Percentiles rank a stretch among this genome's conserved stretches.
These are phyloP conservation scores for Rhopalosiphum maidis DNA, from an alignment of 1,140 invertebrate genomes.

Conservation along the genomic window DNA sequence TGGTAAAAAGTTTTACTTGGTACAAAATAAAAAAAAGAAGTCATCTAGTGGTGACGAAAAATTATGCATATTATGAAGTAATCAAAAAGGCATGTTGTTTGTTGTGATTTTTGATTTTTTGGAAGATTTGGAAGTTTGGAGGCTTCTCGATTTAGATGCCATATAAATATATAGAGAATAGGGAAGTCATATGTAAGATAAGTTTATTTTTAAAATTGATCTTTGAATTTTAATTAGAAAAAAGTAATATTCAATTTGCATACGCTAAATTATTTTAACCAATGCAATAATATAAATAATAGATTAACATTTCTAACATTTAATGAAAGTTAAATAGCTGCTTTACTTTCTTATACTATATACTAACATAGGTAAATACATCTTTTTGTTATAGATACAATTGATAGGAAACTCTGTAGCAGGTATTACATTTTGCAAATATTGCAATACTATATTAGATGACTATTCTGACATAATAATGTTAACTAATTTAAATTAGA, in stretches of 20 bases:
- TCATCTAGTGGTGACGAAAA: not conserved
- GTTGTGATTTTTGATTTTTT: not conserved
- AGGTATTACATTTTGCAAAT: not conserved
- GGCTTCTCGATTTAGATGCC: not conserved
- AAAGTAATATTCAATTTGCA: not conserved
- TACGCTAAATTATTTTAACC: not conserved
- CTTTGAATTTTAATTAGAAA: not conserved
- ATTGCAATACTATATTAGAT: not conserved
- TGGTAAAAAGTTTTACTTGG: no score
- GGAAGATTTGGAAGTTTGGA: not conserved
- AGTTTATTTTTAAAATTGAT: not conserved
- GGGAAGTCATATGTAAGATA: not conserved
- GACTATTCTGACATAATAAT: not conserved
- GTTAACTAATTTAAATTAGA: not conserved
- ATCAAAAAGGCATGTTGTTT: no score
- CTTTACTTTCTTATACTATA: not conserved
- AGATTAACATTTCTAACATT: not conserved
- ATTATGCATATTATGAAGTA: no score
- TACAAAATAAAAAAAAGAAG: not conserved
- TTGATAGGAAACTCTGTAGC: not conserved
- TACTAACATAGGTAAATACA: not conserved
- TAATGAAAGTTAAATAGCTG: conserved; percentile 7
- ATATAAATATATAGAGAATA: not conserved
- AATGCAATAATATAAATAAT: not conserved
- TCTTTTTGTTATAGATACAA: not conserved